phyloP scores from a whole-genome alignment of 1,140 invertebrate genomes.

The Aphelinus atriplicis region DNA sequence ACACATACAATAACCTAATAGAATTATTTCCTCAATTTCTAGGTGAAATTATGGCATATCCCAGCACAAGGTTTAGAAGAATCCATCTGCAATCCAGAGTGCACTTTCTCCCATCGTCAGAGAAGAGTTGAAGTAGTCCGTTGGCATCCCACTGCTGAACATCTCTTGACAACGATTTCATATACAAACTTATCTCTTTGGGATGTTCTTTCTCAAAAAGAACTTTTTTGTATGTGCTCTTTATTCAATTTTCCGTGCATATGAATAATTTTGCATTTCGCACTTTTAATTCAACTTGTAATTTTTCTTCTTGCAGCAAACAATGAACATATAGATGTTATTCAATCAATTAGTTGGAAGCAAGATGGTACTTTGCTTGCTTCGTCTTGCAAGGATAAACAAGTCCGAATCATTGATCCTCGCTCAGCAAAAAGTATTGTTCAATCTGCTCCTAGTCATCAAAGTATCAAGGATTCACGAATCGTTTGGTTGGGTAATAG shows the following conservation, averaged over 20 bases:
- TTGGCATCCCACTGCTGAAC: constrained; percentile 89
- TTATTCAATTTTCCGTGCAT: not conserved
- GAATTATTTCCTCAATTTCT: constrained; percentile 35
- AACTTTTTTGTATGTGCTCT: constrained; percentile 74
- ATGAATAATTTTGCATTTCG: not conserved
- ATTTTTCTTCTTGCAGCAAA: constrained; percentile 68
- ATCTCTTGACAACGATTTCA: constrained; percentile 82
- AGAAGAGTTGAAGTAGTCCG: constrained; percentile 84
- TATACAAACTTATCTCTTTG: constrained; percentile 85
- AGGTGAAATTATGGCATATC: constrained; percentile 89
- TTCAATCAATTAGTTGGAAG: constrained; percentile 87
- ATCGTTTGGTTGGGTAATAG: constrained; percentile 88
- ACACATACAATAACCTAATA: no score
- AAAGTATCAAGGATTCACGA: constrained; percentile 89
- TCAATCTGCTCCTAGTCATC: constrained; percentile 78
- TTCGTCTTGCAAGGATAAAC: constrained; percentile 84
- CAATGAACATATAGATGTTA: constrained; percentile 82
- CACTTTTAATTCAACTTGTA: not conserved
- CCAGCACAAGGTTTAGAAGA: constrained; percentile 81
- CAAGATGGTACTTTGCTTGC: constrained; percentile 80
- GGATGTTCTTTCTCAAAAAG: constrained; percentile 85
- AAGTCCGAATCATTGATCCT: constrained; percentile 83
- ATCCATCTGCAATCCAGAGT: constrained; percentile 82
- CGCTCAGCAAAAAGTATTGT: constrained; percentile 72
- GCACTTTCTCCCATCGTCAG: constrained; percentile 82